Percentiles rank a stretch among this genome's conserved stretches.
These are phyloP conservation scores for Luffia ferchaultella DNA, from an alignment of 2,888 invertebrate genomes.

Conservation along the genomic window DNA sequence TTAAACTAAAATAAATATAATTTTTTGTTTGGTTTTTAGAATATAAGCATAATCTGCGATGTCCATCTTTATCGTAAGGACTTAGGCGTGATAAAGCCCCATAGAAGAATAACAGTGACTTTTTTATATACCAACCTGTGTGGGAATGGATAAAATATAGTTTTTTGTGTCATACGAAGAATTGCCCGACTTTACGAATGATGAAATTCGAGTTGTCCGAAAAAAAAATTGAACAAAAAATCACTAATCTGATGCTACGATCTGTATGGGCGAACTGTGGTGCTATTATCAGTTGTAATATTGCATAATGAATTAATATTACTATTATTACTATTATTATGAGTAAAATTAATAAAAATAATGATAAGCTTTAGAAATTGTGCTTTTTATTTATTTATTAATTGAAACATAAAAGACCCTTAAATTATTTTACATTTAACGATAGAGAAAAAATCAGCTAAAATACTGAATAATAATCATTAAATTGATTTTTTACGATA, in stretches of 20 bases:
- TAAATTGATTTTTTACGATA: too few species aligned
- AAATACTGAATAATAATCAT: too few species aligned
- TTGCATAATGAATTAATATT: too few species aligned
- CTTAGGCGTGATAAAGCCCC: conserved; percentile 1
- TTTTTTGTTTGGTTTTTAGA: neutral
- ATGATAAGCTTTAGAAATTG: too few species aligned
- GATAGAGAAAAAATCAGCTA: too few species aligned
- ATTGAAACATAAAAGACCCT: too few species aligned
- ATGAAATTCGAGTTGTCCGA: neutral
- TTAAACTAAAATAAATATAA: neutral
- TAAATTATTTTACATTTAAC: too few species aligned
- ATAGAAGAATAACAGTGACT: neutral
- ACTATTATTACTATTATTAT: too few species aligned
- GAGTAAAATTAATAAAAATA: too few species aligned
- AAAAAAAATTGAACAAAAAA: neutral
- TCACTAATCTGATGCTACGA: neutral
- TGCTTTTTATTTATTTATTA: too few species aligned
- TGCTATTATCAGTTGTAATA: too few species aligned
- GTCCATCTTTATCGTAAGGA: conserved; percentile 5
- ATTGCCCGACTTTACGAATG: neutral
- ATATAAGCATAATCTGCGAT: conserved; percentile 2
- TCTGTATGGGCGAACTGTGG: neutral
- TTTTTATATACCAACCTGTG: too few species aligned
- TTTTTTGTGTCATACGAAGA: neutral
- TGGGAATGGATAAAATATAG: neutral